phyloP scores from a whole-genome alignment of 2,113 vertebrate genomes.

The Callorhinus ursinus region DNA sequence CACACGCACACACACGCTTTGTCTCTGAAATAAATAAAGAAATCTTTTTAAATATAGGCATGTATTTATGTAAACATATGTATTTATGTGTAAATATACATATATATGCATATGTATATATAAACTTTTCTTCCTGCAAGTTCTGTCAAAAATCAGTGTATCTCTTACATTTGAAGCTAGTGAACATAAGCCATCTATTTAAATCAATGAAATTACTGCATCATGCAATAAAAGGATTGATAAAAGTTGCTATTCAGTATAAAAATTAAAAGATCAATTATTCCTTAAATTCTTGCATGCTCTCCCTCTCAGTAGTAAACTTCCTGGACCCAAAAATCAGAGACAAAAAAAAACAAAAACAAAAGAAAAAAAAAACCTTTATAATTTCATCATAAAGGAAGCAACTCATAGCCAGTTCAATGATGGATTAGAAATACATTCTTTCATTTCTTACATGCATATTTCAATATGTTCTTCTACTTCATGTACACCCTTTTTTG shows the following conservation, averaged over 20 bases:
- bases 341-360: background rate
- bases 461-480: conserved; percentile 48
- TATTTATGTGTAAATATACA: background rate
- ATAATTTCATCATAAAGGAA: background rate
- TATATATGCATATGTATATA: background rate
- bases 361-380: background rate
- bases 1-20: background rate
- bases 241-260: background rate
- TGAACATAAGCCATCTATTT: background rate
- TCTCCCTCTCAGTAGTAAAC: background rate
- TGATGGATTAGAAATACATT: background rate
- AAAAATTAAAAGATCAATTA: background rate
- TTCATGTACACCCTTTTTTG: conserved; percentile 11
- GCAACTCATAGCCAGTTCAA: conserved; percentile 49
- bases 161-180: background rate
- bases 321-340: background rate
- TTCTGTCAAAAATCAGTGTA: background rate
- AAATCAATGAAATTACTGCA: background rate
- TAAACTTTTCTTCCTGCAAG: background rate
- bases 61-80: background rate
- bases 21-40: background rate
- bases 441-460: conserved; percentile 3
- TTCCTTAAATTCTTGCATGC: background rate
- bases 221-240: background rate
- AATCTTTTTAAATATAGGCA: background rate